Conservation (phyloP, 2,113 vertebrate genomes). For the Calyptommatus sinebrachiatus region DNA sequence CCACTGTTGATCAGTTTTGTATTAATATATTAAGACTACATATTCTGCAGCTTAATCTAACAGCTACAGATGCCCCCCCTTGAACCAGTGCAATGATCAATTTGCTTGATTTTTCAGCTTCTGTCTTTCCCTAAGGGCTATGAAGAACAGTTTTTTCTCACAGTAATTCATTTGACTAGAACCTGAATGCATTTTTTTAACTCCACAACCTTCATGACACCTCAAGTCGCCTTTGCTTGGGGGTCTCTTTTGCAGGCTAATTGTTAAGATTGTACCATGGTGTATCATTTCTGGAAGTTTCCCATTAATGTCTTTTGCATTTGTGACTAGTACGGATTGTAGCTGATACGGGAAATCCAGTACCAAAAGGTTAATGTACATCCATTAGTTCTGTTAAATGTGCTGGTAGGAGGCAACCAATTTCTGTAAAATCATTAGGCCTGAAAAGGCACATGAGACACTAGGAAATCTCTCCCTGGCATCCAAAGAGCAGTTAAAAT, state of each 20-base stretch:
- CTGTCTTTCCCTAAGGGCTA: background rate
- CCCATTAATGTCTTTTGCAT: constrained; percentile 54
- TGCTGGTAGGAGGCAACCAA: constrained; percentile 46
- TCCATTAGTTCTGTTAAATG: constrained; percentile 51
- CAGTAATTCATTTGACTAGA: background rate
- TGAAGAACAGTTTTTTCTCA: background rate
- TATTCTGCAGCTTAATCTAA: too few species aligned
- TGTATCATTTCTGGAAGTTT: constrained; percentile 14
- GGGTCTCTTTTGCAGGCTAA: background rate
- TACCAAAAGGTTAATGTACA: constrained; percentile 64
- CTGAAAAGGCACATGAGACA: constrained; percentile 35
- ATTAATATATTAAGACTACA: too few species aligned
- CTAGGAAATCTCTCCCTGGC: constrained; percentile 19
- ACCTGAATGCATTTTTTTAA: background rate
- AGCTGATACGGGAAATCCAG: constrained; percentile 44
- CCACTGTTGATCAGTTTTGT: too few species aligned
- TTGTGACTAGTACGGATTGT: constrained; percentile 39
- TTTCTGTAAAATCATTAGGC: constrained; percentile 45
- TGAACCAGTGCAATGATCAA: background rate
- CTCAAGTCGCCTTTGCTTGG: background rate
- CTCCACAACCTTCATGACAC: background rate
- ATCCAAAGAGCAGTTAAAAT: constrained; percentile 23
- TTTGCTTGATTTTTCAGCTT: background rate
- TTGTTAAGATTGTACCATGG: constrained; percentile 7
- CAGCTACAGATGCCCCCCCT: background rate